Conservation (phyloP, 2,113 vertebrate species). For the Phyllostomus discolor region DNA sequence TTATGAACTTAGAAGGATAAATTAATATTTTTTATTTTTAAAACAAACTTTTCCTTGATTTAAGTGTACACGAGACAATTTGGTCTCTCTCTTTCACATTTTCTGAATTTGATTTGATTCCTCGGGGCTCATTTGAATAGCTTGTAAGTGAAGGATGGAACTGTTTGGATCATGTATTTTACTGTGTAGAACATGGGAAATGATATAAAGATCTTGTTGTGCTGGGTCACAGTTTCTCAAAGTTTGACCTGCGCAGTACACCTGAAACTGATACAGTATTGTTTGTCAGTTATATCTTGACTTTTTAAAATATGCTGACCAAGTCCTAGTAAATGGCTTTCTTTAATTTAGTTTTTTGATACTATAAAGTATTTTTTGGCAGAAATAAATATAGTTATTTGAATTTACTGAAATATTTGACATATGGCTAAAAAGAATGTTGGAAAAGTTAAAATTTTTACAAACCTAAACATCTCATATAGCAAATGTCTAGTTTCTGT, state of each 20-base stretch:
- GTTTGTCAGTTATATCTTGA: neutral
- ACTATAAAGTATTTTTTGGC: neutral
- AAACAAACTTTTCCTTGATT: constrained; percentile 16
- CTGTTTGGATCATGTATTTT: neutral
- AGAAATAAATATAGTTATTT: neutral
- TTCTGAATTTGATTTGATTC: constrained; percentile 27
- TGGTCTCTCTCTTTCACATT: neutral
- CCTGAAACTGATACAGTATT: neutral
- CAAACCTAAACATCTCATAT: neutral
- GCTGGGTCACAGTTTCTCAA: neutral
- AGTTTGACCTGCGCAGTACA: neutral
- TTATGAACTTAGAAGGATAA: constrained; percentile 3
- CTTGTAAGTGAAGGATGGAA: neutral
- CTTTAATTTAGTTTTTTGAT: neutral
- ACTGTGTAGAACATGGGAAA: neutral
- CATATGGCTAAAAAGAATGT: neutral
- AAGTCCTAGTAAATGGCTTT: neutral
- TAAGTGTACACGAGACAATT: neutral
- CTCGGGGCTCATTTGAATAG: neutral
- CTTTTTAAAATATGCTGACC: neutral
- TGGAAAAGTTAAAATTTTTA: neutral
- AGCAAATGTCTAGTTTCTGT: constrained; percentile 5
- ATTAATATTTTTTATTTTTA: constrained; percentile 13
- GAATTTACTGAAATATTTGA: constrained; percentile 23
- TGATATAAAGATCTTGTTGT: neutral